Evolutionary conservation across 2,113 vertebrate species (phyloP).

Genomic region (Eulemur rufifrons): DNA sequence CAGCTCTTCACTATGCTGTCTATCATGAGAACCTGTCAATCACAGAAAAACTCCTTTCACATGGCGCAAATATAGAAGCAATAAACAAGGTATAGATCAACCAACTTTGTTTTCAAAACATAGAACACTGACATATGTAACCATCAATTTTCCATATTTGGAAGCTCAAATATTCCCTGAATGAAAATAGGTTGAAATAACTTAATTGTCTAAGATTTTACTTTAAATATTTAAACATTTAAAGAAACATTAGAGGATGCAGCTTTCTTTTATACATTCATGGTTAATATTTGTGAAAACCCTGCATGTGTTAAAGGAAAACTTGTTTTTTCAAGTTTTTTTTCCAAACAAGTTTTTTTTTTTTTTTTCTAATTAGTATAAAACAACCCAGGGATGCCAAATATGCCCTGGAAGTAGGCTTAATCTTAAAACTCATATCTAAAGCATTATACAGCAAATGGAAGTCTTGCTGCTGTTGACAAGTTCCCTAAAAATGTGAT

Average conservation of each 20-base stretch:
- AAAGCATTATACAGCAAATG: no score
- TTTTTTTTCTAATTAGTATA: neutral
- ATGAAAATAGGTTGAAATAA: constrained; percentile 15
- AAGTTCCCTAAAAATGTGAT: no score
- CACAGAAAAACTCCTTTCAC: constrained; percentile 84
- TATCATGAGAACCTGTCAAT: constrained; percentile 79
- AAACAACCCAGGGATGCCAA: no score
- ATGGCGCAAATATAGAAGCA: constrained; percentile 85
- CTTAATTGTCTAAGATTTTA: neutral
- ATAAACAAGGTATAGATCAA: constrained; percentile 87
- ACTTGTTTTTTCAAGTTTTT: no score
- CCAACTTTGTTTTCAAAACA: neutral
- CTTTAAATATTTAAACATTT: neutral
- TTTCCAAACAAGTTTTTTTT: no score
- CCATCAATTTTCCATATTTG: neutral
- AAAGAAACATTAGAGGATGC: neutral
- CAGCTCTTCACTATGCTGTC: constrained; percentile 90
- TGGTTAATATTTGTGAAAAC: neutral
- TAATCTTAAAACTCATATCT: no score
- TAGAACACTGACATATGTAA: neutral
- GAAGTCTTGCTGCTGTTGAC: no score
- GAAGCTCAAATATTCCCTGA: neutral
- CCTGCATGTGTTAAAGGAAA: neutral
- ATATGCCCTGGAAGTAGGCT: no score
- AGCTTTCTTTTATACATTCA: neutral